Conservation (phyloP, 1,140 invertebrate species). For the Eurytemora carolleeae region DNA sequence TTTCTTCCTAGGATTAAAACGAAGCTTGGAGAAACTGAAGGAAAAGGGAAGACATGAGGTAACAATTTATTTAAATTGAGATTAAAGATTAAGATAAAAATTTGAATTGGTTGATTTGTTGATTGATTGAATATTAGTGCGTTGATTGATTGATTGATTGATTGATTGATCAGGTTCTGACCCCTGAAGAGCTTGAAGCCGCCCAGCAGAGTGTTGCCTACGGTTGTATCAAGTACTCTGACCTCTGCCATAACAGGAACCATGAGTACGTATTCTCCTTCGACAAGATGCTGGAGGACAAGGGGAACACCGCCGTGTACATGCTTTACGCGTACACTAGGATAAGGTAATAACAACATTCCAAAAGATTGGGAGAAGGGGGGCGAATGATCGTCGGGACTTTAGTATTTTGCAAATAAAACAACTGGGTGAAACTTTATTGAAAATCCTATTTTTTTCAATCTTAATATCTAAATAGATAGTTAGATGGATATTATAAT, state of each 20-base stretch:
- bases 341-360: background rate
- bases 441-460: too few relatives aligned
- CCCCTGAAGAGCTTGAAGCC: conserved; percentile 51
- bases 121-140: too few relatives aligned
- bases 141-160: too few relatives aligned
- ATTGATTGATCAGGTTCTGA: conserved; percentile 44
- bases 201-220: conserved; percentile 85
- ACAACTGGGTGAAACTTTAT: too few relatives aligned
- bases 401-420: too few relatives aligned
- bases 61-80: too few relatives aligned
- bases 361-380: too few relatives aligned
- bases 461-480: too few relatives aligned
- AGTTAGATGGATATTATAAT: too few relatives aligned
- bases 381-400: too few relatives aligned
- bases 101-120: too few relatives aligned
- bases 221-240: conserved; percentile 97
- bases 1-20: conserved; percentile 23
- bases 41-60: conserved; percentile 72
- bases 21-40: conserved; percentile 48
- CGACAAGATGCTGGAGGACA: conserved; percentile 97
- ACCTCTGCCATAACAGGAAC: conserved; percentile 75
- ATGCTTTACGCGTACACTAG: conserved; percentile 84
- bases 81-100: too few relatives aligned
- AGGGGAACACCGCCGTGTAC: conserved; percentile 97
- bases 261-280: conserved; percentile 98